Evolutionary conservation across 2,797 vertebrate genomes (phyloP).

Genomic region (Centropyge bicolor): DNA sequence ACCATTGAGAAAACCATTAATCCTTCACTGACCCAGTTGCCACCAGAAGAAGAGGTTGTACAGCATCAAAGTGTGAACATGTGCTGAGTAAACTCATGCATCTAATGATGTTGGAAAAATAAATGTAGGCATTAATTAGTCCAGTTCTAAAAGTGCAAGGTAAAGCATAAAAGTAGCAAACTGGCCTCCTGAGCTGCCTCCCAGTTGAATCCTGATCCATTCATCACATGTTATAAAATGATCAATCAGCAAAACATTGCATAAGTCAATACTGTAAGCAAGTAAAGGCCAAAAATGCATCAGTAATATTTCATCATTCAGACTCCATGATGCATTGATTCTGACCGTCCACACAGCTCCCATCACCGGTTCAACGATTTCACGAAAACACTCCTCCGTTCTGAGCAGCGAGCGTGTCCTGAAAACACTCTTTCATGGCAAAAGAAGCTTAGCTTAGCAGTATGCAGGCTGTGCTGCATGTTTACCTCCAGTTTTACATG

Average conservation of each 20-base stretch:
- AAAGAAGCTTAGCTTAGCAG: constrained; percentile 32
- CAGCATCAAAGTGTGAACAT: neutral
- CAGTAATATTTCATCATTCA: constrained; percentile 24
- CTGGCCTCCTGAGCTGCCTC: neutral
- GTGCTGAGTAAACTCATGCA: no score
- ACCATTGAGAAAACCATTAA: neutral
- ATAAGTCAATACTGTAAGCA: neutral
- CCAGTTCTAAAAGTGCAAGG: neutral
- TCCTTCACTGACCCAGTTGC: neutral
- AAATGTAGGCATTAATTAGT: neutral
- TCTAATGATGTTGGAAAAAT: neutral
- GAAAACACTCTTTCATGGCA: constrained; percentile 9
- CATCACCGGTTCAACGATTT: constrained; percentile 13
- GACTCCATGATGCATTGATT: constrained; percentile 2
- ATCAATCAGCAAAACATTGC: neutral
- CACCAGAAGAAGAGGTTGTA: neutral
- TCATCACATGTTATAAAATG: neutral
- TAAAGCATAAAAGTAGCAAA: neutral
- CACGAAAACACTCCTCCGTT: neutral
- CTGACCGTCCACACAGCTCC: neutral
- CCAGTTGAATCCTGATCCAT: neutral
- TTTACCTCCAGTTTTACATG: constrained; percentile 37
- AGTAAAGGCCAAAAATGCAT: constrained; percentile 5
- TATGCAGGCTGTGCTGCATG: constrained; percentile 22
- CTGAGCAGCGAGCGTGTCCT: constrained; percentile 10